These are phyloP conservation scores for Leucophenga montana DNA, from an alignment of 2,888 invertebrate species.

Conservation along the genomic window DNA sequence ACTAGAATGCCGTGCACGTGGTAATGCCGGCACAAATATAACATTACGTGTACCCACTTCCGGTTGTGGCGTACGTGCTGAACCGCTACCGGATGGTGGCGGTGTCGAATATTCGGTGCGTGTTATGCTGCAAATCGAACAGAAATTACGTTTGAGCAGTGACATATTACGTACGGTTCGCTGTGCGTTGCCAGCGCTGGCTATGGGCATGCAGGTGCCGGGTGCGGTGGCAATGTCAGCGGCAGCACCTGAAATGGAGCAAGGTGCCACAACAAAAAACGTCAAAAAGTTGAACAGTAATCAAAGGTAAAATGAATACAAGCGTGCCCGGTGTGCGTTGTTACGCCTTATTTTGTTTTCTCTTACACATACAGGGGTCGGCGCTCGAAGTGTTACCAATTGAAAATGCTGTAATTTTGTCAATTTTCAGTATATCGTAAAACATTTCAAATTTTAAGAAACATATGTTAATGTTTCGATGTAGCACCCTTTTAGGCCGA, in stretches of 20 bases:
- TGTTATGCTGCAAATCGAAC: constrained; percentile 84
- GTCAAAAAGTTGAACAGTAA: not conserved
- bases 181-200: constrained; percentile 74
- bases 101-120: constrained; percentile 79
- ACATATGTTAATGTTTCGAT: too few relatives aligned
- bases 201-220: constrained; percentile 67
- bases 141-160: constrained; percentile 81
- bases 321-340: too few relatives aligned
- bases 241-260: constrained; percentile 17
- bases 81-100: constrained; percentile 73
- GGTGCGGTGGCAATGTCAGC: constrained; percentile 40
- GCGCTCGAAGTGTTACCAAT: too few relatives aligned
- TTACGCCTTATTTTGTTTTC: too few relatives aligned
- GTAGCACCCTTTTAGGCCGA: too few relatives aligned
- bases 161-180: constrained; percentile 80
- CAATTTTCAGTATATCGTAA: too few relatives aligned
- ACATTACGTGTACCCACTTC: constrained; percentile 69
- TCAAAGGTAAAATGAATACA: constrained; percentile 16
- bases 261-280: not conserved
- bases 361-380: too few relatives aligned
- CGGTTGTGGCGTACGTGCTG: constrained; percentile 81
- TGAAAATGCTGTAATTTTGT: too few relatives aligned
- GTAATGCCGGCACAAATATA: constrained; percentile 70
- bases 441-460: too few relatives aligned
- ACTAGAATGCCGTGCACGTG: constrained; percentile 80